Conservation (phyloP, 2,888 invertebrate genomes). For the Yponomeuta cagnagella region DNA sequence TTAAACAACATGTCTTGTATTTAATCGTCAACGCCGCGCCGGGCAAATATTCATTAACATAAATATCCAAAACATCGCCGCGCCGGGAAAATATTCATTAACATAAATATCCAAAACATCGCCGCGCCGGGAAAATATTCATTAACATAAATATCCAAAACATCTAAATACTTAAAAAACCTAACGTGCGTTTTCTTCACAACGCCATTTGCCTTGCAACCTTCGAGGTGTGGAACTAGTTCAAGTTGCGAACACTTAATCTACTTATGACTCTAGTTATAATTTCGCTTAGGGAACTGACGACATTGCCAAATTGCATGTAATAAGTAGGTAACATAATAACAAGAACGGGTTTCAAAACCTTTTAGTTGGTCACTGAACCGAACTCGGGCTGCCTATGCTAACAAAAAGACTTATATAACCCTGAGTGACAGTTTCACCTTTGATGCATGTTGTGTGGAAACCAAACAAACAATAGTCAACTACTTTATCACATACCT, state of each 20-base stretch:
- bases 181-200: not conserved
- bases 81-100: too few species aligned
- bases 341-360: not conserved
- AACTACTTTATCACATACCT: not conserved
- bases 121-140: not conserved
- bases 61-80: not conserved
- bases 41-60: not conserved
- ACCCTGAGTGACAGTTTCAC: not conserved
- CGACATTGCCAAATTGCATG: conserved; percentile 1
- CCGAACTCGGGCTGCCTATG: not conserved
- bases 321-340: conserved; percentile 1
- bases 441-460: not conserved
- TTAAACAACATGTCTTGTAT: not conserved
- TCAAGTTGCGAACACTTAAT: not conserved
- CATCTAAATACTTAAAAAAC: too few species aligned
- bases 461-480: not conserved
- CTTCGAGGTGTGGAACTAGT: not conserved
- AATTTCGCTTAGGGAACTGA: not conserved
- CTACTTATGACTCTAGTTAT: not conserved
- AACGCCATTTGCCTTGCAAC: not conserved
- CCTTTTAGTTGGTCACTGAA: not conserved
- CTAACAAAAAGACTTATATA: not conserved
- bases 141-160: too few species aligned
- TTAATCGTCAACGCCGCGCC: not conserved
- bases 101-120: too few species aligned